These are phyloP conservation scores for Drosophila phalerata DNA, from an alignment of 2,888 invertebrate genomes.

Conservation along the genomic window DNA sequence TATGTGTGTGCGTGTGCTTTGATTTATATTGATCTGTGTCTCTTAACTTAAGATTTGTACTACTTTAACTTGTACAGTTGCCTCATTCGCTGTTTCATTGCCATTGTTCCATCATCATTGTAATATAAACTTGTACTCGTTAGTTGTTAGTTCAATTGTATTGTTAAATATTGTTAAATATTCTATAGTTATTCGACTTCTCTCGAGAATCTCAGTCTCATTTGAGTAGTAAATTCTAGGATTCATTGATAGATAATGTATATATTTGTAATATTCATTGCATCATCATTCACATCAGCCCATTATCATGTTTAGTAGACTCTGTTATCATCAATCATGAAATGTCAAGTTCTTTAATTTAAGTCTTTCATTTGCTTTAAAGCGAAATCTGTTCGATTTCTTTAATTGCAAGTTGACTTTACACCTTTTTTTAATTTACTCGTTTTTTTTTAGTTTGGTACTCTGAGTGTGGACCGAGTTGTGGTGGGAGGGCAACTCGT, in stretches of 20 bases:
- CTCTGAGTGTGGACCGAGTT: background rate
- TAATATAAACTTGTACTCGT: constrained; percentile 10
- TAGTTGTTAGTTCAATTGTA: background rate
- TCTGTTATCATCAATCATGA: background rate
- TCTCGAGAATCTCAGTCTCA: background rate
- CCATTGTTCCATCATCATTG: constrained; percentile 31
- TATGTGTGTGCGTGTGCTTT: constrained; percentile 29
- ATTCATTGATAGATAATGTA: constrained; percentile 1
- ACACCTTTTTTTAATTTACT: constrained; percentile 4
- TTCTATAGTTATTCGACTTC: constrained; percentile 2
- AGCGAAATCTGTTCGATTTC: constrained; percentile 20
- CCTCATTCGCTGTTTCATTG: constrained; percentile 36
- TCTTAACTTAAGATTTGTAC: constrained; percentile 7
- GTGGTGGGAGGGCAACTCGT: background rate
- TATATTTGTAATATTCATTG: background rate
- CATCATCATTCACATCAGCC: background rate
- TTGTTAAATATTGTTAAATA: background rate
- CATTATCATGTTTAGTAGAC: background rate
- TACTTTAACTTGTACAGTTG: constrained; percentile 36
- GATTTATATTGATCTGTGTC: constrained; percentile 11
- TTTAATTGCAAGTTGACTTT: constrained; percentile 37
- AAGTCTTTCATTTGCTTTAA: background rate
- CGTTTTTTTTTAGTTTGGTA: background rate
- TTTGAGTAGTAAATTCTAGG: constrained; percentile 10
- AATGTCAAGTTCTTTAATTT: background rate